Base-by-base conservation (phyloP, 2,888 invertebrate species). In the Cacoxenus indagator region DNA sequence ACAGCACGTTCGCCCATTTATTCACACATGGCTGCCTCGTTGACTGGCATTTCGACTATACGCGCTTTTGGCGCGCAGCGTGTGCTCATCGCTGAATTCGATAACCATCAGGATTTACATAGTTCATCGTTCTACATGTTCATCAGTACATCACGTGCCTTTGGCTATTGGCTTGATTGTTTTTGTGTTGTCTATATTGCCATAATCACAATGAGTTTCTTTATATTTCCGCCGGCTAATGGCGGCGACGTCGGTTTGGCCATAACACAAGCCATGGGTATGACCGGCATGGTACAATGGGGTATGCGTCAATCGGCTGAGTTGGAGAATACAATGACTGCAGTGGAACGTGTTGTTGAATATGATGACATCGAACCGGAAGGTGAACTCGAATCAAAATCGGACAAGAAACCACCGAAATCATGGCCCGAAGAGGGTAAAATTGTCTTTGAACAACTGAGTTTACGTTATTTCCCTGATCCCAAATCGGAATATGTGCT, bases 231-330 rank as follows among this genome's bases (percentile, higher is more conserved):
- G 54, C 90, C 89, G 84, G 90, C 90, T 89, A 88, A 90, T 73
- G 94, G 93, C 22, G 94, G 94, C 31, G 92, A 92, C 82, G 93
- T 95, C 1, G 95, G 95, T 31, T 85, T 95, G 64, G 94, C 94
- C 5, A 93, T 95, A 67, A 95, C 95, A 0, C 95, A 95, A 85
- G 92, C 93, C 6, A 92, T 94, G 87, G 92, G 92, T 0, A 90
- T 95, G 70, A 94, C 93, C 0, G 94, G 94, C 17, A 89, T 89
- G 88, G 88, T 88, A 2, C 88, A 88, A 59, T 98, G 96, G 96
- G 96, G 96, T 31, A 95, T 97, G 92, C 90, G 97, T 2, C 97
- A 97, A 87, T 95, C 96, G 77, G 95, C 96, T 1, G 97, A 97
- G 86, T 88, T 95, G 6, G 95, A 93, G 84, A 96, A 95, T 85